A percentile compares a stretch with the other conserved stretches of the same genome.
Evolutionary conservation across 2,888 invertebrate species (phyloP).

Genomic region (Argyresthia goedartella): DNA sequence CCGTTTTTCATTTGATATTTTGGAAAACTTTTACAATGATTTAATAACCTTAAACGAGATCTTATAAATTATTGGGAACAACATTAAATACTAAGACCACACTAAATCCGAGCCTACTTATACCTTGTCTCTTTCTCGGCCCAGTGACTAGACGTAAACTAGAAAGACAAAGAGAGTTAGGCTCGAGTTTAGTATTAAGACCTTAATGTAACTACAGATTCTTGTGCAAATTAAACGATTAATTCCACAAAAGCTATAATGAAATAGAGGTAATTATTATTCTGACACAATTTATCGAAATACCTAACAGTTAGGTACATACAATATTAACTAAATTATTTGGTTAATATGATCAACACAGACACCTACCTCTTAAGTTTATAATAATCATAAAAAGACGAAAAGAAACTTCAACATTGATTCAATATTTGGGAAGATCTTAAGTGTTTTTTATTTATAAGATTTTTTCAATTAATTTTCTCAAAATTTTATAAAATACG

Average conservation of each 20-base stretch:
- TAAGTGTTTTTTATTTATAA: slow-evolving; percentile 42
- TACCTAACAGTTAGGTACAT: slow-evolving; percentile 37
- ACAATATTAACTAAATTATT: slow-evolving; percentile 59
- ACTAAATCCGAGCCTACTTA: slow-evolving; percentile 37
- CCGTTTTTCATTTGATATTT: slow-evolving; percentile 17
- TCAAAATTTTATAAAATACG: slow-evolving; percentile 61
- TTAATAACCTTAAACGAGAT: slow-evolving; percentile 34
- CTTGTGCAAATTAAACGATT: slow-evolving; percentile 57
- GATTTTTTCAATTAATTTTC: slow-evolving; percentile 15
- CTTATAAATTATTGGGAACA: slow-evolving; percentile 67
- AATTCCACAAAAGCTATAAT: slow-evolving; percentile 64
- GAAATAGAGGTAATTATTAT: slow-evolving; percentile 60
- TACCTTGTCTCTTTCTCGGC: background rate
- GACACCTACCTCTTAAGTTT: slow-evolving; percentile 63
- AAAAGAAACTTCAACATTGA: slow-evolving; percentile 60
- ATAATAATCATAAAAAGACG: slow-evolving; percentile 62
- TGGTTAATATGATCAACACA: slow-evolving; percentile 63
- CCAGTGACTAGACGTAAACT: background rate
- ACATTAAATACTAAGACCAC: slow-evolving; percentile 57
- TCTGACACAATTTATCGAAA: slow-evolving; percentile 67
- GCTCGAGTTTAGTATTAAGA: slow-evolving; percentile 11
- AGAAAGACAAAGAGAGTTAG: background rate
- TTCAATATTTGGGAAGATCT: slow-evolving; percentile 60
- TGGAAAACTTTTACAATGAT: slow-evolving; percentile 33
- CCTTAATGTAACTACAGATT: slow-evolving; percentile 44